These are phyloP conservation scores for Phyllopteryx taeniolatus DNA, from an alignment of 2,113 vertebrate genomes.

Conservation along the genomic window DNA sequence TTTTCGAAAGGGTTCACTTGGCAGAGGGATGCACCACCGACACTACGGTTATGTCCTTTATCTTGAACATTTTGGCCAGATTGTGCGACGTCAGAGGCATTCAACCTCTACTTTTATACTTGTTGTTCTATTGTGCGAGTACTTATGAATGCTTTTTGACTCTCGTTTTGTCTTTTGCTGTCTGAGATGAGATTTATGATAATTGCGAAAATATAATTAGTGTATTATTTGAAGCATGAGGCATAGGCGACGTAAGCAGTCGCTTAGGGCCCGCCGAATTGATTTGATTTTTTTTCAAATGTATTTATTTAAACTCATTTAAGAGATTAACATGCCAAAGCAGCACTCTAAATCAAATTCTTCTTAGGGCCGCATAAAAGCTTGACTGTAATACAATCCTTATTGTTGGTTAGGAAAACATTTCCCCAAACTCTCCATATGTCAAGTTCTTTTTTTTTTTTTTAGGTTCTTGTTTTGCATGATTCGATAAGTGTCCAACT, in stretches of 20 bases:
- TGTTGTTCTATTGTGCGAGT: background rate
- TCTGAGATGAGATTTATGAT: too few relatives aligned
- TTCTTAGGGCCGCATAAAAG: background rate
- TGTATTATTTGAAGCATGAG: too few relatives aligned
- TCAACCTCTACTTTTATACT: background rate
- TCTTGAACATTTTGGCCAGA: background rate
- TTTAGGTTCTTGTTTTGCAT: constrained; percentile 6
- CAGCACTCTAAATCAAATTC: too few relatives aligned
- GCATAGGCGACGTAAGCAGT: background rate
- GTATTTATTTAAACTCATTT: too few relatives aligned
- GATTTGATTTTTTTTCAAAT: too few relatives aligned
- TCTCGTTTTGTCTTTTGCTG: background rate
- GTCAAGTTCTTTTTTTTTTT: background rate
- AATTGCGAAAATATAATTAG: too few relatives aligned
- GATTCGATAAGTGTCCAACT: constrained; percentile 10
- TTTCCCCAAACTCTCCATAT: background rate
- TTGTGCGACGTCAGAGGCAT: background rate
- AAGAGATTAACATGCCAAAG: too few relatives aligned
- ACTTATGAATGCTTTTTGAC: too few relatives aligned
- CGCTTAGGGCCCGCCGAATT: background rate
- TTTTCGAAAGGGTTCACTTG: constrained; percentile 2
- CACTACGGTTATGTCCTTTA: background rate
- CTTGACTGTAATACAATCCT: background rate
- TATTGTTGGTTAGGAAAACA: background rate
- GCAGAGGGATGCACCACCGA: constrained; percentile 1